A percentile compares a stretch with the other conserved stretches of the same genome.
Evolutionary conservation across 2,113 vertebrate species (phyloP).

Genomic region (Plotosus lineatus): DNA sequence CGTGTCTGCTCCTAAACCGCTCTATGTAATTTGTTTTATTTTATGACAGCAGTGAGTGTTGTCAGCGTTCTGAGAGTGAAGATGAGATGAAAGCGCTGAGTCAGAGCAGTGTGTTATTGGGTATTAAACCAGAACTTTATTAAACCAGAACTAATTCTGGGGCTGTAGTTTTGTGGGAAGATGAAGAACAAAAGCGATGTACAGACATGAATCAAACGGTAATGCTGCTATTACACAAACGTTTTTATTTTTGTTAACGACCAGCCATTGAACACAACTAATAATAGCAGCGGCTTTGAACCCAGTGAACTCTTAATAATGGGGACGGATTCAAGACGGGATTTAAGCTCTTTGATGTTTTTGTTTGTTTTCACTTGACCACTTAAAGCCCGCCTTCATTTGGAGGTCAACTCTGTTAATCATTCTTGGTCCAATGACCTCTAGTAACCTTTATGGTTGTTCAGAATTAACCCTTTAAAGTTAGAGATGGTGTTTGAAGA

Average conservation of each 20-base stretch:
- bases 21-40: too few relatives aligned
- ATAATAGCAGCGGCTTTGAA: not conserved
- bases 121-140: constrained; percentile 23
- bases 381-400: not conserved
- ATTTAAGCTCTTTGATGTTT: not conserved
- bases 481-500: not conserved
- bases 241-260: not conserved
- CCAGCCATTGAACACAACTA: not conserved
- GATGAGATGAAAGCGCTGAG: constrained; percentile 52
- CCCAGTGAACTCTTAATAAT: not conserved
- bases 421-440: constrained; percentile 49
- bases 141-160: constrained; percentile 15
- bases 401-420: not conserved
- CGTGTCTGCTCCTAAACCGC: not conserved
- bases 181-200: not conserved
- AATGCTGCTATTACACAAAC: not conserved
- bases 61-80: constrained; percentile 52
- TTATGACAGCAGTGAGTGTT: constrained; percentile 43
- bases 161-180: constrained; percentile 38
- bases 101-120: constrained; percentile 35
- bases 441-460: constrained; percentile 57
- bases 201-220: not conserved
- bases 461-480: constrained; percentile 35
- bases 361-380: not conserved
- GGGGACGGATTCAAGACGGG: not conserved